Percentiles rank a stretch among this genome's conserved stretches.
Conservation (phyloP, 2,888 invertebrate species). For the Metalampra italica region DNA sequence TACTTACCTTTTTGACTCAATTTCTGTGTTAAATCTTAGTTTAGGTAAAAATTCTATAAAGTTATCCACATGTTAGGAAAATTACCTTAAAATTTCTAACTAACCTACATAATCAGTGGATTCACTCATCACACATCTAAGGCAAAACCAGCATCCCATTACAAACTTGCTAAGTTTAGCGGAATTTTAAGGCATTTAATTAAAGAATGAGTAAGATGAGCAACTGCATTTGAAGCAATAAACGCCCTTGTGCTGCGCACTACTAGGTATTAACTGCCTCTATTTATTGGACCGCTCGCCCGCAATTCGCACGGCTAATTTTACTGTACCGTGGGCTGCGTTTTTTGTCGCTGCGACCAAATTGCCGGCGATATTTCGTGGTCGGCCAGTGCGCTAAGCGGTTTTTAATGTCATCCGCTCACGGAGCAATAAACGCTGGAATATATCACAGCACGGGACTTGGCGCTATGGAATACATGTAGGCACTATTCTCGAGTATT, state of each 20-base stretch:
- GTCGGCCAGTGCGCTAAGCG: constrained; percentile 47
- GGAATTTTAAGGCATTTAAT: no score
- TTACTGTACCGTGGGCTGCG: neutral
- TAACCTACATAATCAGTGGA: no score
- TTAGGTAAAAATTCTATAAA: no score
- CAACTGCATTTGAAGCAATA: no score
- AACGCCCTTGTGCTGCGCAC: neutral
- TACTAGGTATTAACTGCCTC: constrained; percentile 2
- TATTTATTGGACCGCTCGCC: constrained; percentile 9
- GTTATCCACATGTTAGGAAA: no score
- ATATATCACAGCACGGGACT: constrained; percentile 38
- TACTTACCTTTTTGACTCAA: no score
- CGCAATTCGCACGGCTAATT: constrained; percentile 6
- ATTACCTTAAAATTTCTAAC: no score
- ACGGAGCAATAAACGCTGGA: constrained; percentile 44
- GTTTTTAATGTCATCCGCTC: constrained; percentile 64
- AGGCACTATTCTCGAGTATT: neutral
- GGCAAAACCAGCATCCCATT: no score
- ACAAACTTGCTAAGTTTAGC: no score
- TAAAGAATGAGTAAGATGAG: no score
- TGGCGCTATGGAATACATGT: constrained; percentile 14
- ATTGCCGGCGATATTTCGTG: constrained; percentile 39
- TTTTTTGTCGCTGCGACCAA: constrained; percentile 30
- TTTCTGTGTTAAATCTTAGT: no score
- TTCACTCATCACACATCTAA: no score